phyloP scores from a whole-genome alignment of 2,888 invertebrate genomes.

The Cacoxenus indagator region DNA sequence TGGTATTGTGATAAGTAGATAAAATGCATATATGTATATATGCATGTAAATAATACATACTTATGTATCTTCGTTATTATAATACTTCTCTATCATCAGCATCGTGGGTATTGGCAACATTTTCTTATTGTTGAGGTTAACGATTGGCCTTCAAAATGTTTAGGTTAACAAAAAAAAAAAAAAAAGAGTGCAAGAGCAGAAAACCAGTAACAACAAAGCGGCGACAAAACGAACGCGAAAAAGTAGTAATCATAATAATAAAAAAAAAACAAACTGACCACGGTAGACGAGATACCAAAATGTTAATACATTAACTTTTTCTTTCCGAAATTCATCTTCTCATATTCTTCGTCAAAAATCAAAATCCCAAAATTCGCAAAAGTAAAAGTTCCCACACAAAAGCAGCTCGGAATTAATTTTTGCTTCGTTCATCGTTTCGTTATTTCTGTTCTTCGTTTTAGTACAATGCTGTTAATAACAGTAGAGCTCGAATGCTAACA shows the following conservation, averaged over 20 bases:
- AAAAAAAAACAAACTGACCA: neutral
- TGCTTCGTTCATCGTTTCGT: too few relatives aligned
- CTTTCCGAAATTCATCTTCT: too few relatives aligned
- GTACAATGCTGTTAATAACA: too few relatives aligned
- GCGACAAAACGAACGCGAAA: slow-evolving; percentile 20
- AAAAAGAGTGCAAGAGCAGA: slow-evolving; percentile 40
- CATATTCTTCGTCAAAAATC: neutral
- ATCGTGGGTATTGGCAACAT: too few relatives aligned
- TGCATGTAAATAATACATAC: neutral
- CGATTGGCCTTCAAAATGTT: slow-evolving; percentile 53
- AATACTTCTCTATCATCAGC: too few relatives aligned
- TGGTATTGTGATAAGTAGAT: neutral
- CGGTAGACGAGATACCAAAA: neutral
- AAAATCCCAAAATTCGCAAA: neutral
- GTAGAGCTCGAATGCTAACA: too few relatives aligned
- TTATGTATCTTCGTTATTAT: too few relatives aligned
- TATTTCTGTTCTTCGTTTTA: too few relatives aligned
- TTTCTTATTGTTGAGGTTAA: slow-evolving; percentile 36
- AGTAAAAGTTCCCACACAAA: too few relatives aligned
- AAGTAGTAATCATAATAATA: slow-evolving; percentile 30
- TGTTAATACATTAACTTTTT: neutral
- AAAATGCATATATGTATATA: neutral
- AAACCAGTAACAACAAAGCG: slow-evolving; percentile 28
- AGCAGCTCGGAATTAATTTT: too few relatives aligned
- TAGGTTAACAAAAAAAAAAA: slow-evolving; percentile 37